Evolutionary conservation across 2,888 invertebrate species (phyloP).

Genomic region (Abscondita cerata): DNA sequence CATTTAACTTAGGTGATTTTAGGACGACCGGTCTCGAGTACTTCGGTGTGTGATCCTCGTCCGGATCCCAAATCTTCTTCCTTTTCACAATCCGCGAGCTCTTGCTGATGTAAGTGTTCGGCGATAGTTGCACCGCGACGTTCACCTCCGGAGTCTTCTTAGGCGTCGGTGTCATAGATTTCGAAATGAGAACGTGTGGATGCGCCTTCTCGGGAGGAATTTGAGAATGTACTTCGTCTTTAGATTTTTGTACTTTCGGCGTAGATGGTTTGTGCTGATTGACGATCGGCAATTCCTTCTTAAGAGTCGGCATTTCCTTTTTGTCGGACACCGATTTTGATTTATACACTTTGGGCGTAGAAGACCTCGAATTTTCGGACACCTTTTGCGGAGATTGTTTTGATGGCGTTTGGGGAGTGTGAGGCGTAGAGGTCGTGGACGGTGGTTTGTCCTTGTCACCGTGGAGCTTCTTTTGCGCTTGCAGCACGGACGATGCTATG

Average conservation of each 20-base stretch:
- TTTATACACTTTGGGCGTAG: neutral
- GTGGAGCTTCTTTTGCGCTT: neutral
- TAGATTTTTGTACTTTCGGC: neutral
- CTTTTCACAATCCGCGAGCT: slow-evolving; percentile 70
- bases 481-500: neutral
- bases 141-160: neutral
- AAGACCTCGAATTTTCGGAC: neutral
- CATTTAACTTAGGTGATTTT: neutral
- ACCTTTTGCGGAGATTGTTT: neutral
- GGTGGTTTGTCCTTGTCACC: neutral
- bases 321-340: no score
- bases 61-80: slow-evolving; percentile 78
- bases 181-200: neutral
- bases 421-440: neutral
- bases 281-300: neutral
- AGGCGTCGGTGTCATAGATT: neutral
- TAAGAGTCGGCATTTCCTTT: slow-evolving; percentile 3
- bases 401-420: neutral
- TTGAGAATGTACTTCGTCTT: neutral
- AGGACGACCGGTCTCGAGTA: slow-evolving; percentile 1
- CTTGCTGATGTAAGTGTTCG: slow-evolving; percentile 54
- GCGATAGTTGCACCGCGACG: slow-evolving; percentile 20
- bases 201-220: neutral
- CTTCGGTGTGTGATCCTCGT: slow-evolving; percentile 56
- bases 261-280: neutral